Conservation (phyloP, 2,797 vertebrate species). For the Myotis daubentonii region DNA sequence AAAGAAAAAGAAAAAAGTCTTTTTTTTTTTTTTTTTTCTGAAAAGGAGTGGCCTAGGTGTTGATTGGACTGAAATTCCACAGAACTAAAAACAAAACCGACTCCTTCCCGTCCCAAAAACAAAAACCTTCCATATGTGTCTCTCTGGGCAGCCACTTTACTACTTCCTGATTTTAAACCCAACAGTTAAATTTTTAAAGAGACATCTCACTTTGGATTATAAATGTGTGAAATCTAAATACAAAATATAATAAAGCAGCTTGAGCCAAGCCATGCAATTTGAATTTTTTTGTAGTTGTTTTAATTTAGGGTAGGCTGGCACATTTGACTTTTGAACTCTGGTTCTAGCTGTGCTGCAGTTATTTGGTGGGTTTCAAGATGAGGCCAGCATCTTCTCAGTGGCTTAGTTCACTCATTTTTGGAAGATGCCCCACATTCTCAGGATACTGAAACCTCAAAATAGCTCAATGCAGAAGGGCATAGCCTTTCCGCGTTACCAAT, state of each 20-base stretch:
- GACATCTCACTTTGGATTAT: not conserved
- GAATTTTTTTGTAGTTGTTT: not conserved
- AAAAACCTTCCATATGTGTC: slow-evolving; percentile 53
- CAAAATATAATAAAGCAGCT: slow-evolving; percentile 38
- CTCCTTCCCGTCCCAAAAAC: not conserved
- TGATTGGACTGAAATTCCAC: slow-evolving; percentile 66
- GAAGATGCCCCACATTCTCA: not conserved
- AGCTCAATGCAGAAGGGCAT: not conserved
- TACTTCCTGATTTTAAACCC: slow-evolving; percentile 55
- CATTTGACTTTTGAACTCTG: slow-evolving; percentile 24
- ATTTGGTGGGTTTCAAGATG: slow-evolving; percentile 23
- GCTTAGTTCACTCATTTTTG: slow-evolving; percentile 17
- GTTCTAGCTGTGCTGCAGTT: not conserved
- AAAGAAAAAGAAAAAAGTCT: not conserved
- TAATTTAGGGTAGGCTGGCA: not conserved
- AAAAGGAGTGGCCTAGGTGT: slow-evolving; percentile 38
- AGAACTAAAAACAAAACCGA: slow-evolving; percentile 65
- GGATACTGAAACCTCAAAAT: not conserved
- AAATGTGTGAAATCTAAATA: slow-evolving; percentile 27
- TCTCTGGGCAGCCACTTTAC: slow-evolving; percentile 11
- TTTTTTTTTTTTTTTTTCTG: not conserved
- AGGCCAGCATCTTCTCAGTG: not conserved
- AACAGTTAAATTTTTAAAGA: slow-evolving; percentile 61
- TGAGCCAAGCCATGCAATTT: not conserved
- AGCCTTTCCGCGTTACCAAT: not conserved